Conservation (phyloP, 2,797 vertebrate genomes). For the Bradypus variegatus region DNA sequence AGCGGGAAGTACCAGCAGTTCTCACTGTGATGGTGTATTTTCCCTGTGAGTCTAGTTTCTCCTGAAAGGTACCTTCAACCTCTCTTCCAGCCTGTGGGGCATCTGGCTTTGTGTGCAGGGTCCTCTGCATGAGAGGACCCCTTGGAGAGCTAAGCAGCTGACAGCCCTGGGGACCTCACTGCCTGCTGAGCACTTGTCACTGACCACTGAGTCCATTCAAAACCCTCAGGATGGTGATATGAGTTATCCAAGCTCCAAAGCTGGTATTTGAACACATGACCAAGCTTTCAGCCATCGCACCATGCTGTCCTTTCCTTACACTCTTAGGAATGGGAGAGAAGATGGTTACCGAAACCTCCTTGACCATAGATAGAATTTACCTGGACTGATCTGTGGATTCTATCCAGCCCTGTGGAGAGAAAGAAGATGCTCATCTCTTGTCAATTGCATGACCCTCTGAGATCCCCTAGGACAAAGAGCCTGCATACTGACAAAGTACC, state of each 20-base stretch:
- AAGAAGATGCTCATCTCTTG: not conserved
- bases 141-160: not conserved
- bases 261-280: not conserved
- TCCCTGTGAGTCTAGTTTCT: not conserved
- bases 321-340: not conserved
- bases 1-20: not conserved
- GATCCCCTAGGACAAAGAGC: not conserved
- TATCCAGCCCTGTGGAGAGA: no score
- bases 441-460: not conserved
- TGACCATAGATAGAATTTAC: not conserved
- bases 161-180: not conserved
- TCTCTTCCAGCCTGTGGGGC: not conserved
- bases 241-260: not conserved
- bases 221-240: not conserved
- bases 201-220: not conserved
- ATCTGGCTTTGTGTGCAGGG: not conserved
- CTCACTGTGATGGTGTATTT: not conserved
- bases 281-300: not conserved
- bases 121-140: not conserved
- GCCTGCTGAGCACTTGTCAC: not conserved
- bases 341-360: not conserved
- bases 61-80: not conserved
- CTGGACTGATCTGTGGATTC: not conserved
- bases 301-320: not conserved
- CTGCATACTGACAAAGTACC: not conserved